Base-by-base conservation (phyloP, 64 coral and sea anemone species). In the Cladopsammia gracilis region DNA sequence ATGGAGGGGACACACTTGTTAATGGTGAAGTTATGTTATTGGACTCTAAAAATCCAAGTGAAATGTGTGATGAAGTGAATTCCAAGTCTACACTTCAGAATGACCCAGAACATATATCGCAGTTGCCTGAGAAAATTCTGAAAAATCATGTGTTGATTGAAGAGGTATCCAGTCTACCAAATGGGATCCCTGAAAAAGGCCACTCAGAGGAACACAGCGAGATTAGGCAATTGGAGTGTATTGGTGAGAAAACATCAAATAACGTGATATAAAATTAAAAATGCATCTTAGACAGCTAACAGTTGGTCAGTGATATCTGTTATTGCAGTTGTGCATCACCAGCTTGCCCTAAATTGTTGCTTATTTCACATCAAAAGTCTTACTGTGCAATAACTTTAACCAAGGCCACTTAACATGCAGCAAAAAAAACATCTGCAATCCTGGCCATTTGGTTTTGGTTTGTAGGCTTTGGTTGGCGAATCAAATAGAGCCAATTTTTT, bases 1-100 rank as follows among this genome's bases (percentile, higher is more conserved):
- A 74, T 62, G 58, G 11, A 45, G 45, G 46, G 19, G 80, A 67
- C 16, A 47, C 58, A 47, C 19, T 16, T 5, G 12, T 49, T 1
- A 67, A 84, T 84, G 45, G 80, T 16, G 86, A 58, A 8, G 68
- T 26, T 23, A 69, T 57, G 58, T 45, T 73, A 42, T 56, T 74
- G 22, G 19, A 49, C 8, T 26, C 26, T 12, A 46, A 48, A 16
- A 58, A 49, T 70, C 69, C 26, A 16, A 58, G 13, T 42, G 86
- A 72, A 74, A 6, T 72, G 3, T 42, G 34, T 15, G 22, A 4
- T 19, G 19, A 54, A 4, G 3, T 73, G 70, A 58, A 74, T 58
- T 45, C 86, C 18, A 19, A n/a, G 44, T 49, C 72, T 49, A 5
- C 47, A 20, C 44, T 75, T 75, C 72, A 75, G 4, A 84, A 9